Conservation (phyloP, 2,888 invertebrate genomes). For the Acanthosepion lycidas region DNA sequence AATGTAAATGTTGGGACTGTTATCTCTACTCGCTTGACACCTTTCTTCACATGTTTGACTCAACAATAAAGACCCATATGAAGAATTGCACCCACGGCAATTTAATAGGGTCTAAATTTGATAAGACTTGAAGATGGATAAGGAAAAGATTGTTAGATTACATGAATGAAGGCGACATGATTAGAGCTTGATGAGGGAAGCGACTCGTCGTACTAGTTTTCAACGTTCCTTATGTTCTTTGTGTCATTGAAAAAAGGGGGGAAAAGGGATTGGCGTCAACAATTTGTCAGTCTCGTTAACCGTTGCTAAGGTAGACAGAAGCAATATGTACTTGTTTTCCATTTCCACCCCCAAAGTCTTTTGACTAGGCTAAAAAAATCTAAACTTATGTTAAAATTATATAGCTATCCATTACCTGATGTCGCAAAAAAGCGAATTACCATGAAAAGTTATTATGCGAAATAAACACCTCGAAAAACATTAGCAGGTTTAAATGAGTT, state of each 20-base stretch:
- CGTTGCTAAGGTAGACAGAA: background rate
- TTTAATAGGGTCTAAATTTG: background rate
- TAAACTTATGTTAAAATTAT: too few species aligned
- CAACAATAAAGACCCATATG: background rate
- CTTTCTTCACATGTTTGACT: background rate
- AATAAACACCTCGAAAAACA: too few species aligned
- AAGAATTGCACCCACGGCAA: background rate
- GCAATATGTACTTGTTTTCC: too few species aligned
- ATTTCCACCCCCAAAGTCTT: background rate
- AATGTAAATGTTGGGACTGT: background rate
- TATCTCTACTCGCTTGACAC: background rate
- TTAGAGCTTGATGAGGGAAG: background rate
- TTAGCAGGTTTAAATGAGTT: background rate
- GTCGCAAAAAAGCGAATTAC: too few species aligned
- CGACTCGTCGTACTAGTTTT: background rate
- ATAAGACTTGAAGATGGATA: background rate
- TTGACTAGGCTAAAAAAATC: background rate
- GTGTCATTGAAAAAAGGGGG: background rate
- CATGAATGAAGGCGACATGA: background rate
- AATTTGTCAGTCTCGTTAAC: background rate
- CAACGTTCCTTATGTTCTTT: background rate
- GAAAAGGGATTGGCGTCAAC: background rate
- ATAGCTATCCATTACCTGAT: too few species aligned
- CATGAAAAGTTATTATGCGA: too few species aligned
- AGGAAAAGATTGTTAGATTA: background rate